Evolutionary conservation across 1,140 invertebrate species (phyloP).

Genomic region (Steinernema khuongi): DNA sequence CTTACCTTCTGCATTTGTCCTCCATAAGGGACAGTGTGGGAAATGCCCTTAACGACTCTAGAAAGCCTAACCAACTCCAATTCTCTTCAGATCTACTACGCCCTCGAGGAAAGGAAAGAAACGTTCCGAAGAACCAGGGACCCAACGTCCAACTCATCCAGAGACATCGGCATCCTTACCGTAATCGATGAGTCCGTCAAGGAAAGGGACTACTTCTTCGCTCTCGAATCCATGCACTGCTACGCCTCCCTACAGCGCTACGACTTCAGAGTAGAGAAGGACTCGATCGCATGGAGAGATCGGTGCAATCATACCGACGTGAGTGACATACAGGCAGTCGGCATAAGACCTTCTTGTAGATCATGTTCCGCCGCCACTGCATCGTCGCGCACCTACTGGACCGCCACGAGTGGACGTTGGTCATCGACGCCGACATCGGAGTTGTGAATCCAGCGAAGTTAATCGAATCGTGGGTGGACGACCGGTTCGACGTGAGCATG

Average conservation of each 20-base stretch:
- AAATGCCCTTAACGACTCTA: too few relatives aligned
- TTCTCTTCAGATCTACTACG: too few relatives aligned
- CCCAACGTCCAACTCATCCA: too few relatives aligned
- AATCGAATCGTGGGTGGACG: slow-evolving; percentile 11
- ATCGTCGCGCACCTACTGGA: not conserved
- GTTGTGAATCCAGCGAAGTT: slow-evolving; percentile 7
- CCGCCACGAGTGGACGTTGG: slow-evolving; percentile 15
- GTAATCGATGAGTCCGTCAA: not conserved
- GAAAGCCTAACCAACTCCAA: too few relatives aligned
- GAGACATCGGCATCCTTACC: not conserved
- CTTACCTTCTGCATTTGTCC: too few relatives aligned
- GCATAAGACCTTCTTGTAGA: slow-evolving; percentile 6
- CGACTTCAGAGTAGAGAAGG: not conserved
- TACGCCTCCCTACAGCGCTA: slow-evolving; percentile 13
- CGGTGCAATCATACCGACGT: not conserved
- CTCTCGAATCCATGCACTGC: slow-evolving; percentile 13
- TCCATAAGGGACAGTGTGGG: too few relatives aligned
- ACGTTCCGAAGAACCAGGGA: too few relatives aligned
- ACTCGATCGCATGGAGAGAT: not conserved
- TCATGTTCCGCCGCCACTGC: slow-evolving; percentile 13
- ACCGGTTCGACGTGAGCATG: not conserved
- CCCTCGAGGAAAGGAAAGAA: too few relatives aligned
- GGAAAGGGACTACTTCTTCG: not conserved
- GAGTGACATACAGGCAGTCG: not conserved
- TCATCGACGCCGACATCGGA: slow-evolving; percentile 15